phyloP scores from a whole-genome alignment of 1,140 invertebrate genomes.

The Ericerus pela region DNA sequence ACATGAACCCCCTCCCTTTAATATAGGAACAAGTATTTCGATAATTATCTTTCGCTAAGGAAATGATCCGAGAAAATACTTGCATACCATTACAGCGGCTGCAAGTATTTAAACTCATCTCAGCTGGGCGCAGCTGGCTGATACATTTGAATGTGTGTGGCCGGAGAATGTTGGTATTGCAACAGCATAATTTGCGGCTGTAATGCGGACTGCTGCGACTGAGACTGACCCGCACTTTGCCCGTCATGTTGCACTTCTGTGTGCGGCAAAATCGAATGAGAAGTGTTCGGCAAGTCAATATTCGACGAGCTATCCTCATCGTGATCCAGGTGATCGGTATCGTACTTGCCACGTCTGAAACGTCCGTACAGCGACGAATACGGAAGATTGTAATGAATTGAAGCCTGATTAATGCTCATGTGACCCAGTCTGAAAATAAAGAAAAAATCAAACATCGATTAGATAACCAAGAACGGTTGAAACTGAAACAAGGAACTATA shows the following conservation, averaged over 20 bases:
- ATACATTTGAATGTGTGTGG: conserved; percentile 23
- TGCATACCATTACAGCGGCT: conserved; percentile 12
- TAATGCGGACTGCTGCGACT: conserved; percentile 10
- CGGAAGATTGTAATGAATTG: conserved; percentile 79
- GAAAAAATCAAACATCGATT: not conserved
- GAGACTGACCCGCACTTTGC: not conserved
- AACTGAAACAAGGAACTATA: conserved; percentile 3
- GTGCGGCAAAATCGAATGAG: too few relatives aligned
- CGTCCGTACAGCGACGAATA: conserved; percentile 77
- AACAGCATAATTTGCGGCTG: conserved; percentile 26
- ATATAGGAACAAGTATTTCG: too few relatives aligned
- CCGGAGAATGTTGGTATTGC: conserved; percentile 23
- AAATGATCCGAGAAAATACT: too few relatives aligned
- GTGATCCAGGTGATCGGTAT: conserved; percentile 29
- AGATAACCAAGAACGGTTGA: not conserved
- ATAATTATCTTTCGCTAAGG: too few relatives aligned
- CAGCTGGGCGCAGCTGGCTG: conserved; percentile 21
- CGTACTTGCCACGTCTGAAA: conserved; percentile 56
- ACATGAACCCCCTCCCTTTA: too few relatives aligned
- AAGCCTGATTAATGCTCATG: conserved; percentile 84
- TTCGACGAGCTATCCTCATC: conserved; percentile 10
- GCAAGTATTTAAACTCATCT: conserved; percentile 19
- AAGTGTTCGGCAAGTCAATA: conserved; percentile 9
- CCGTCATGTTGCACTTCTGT: not conserved
- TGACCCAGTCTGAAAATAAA: conserved; percentile 53